Conservation (phyloP, 2,888 invertebrate species). For the Ornithoptera priamus region DNA sequence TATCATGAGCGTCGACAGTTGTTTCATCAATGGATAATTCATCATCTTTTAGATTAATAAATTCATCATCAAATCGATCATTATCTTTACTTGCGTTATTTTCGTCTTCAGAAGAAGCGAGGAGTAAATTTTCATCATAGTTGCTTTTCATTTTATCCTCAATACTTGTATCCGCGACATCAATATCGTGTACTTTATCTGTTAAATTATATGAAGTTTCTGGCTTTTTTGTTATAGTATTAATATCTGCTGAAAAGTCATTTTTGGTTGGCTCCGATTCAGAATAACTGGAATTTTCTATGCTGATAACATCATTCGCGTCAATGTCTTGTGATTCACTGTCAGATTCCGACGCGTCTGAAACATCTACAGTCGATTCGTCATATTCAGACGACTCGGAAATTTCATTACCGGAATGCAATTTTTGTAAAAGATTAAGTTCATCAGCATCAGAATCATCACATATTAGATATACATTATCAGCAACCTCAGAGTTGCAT, state of each 20-base stretch:
- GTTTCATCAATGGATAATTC: conserved; percentile 49
- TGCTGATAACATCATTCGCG: conserved; percentile 60
- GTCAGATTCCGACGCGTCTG: conserved; percentile 57
- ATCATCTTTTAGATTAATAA: conserved; percentile 50
- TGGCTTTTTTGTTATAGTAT: conserved; percentile 3
- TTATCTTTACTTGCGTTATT: conserved; percentile 28
- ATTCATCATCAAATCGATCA: conserved; percentile 25
- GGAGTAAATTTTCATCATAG: conserved; percentile 53
- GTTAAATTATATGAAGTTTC: not conserved
- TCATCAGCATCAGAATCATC: conserved; percentile 65
- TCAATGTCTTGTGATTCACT: conserved; percentile 43
- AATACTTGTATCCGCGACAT: conserved; percentile 32
- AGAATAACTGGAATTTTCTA: conserved; percentile 71
- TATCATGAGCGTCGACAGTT: conserved; percentile 29
- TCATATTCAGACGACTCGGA: conserved; percentile 54
- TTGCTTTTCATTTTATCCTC: conserved; percentile 46
- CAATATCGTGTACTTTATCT: conserved; percentile 13
- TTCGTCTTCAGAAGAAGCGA: conserved; percentile 60
- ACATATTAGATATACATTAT: conserved; percentile 23
- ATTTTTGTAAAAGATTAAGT: conserved; percentile 62
- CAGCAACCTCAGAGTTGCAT: conserved; percentile 11
- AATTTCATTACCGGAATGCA: conserved; percentile 56
- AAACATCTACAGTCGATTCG: conserved; percentile 59
- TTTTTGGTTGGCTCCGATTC: conserved; percentile 52
- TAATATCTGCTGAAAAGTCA: conserved; percentile 31